Evolutionary conservation across 2,888 invertebrate species (phyloP).

Genomic region (Heliothis peltigera): DNA sequence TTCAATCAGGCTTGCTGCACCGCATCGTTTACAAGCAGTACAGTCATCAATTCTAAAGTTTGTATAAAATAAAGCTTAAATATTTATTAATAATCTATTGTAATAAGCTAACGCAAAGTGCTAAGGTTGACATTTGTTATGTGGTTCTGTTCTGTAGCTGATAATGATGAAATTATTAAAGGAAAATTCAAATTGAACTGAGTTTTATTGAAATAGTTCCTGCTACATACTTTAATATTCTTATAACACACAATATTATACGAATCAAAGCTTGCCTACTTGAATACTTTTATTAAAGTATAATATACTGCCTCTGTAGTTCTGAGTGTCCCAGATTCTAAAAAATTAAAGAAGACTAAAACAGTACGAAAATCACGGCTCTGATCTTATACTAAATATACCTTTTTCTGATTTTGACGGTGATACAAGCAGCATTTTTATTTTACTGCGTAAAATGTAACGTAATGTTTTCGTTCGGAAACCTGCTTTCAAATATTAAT

Average conservation of each 20-base stretch:
- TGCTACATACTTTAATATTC: no score
- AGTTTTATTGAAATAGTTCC: slow-evolving; percentile 51
- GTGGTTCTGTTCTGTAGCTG: slow-evolving; percentile 72
- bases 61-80: slow-evolving; percentile 54
- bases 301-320: no score
- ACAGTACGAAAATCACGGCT: background rate
- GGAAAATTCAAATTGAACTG: slow-evolving; percentile 63
- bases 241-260: no score
- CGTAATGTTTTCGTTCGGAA: slow-evolving; percentile 17
- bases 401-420: no score
- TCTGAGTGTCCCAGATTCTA: no score
- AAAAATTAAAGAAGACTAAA: no score
- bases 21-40: slow-evolving; percentile 47
- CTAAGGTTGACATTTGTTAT: slow-evolving; percentile 68
- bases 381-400: no score
- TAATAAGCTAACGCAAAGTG: slow-evolving; percentile 56
- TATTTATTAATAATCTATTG: slow-evolving; percentile 33
- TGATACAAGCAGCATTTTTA: background rate
- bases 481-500: background rate
- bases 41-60: slow-evolving; percentile 35
- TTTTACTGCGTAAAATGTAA: slow-evolving; percentile 11
- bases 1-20: slow-evolving; percentile 47
- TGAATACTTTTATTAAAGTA: no score
- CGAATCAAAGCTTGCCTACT: no score
- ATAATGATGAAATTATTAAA: slow-evolving; percentile 71